phyloP scores from a whole-genome alignment of 2,113 vertebrate genomes.

The Pandion haliaetus region DNA sequence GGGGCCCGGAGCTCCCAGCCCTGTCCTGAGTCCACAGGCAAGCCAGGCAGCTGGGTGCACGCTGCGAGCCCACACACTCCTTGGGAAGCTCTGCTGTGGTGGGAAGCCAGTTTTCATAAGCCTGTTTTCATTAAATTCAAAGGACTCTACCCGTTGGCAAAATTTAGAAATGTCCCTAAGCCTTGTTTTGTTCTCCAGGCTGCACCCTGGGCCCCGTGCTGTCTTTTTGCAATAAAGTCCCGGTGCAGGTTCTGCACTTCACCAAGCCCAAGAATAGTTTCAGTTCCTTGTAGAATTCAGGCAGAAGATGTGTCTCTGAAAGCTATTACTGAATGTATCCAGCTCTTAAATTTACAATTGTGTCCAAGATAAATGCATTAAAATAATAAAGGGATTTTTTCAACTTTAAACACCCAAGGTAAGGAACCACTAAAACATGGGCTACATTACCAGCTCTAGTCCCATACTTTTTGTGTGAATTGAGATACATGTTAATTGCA shows the following conservation, averaged over 20 bases:
- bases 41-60: not conserved
- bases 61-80: not conserved
- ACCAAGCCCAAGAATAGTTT: not conserved
- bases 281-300: not conserved
- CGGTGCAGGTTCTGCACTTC: not conserved
- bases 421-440: not conserved
- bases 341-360: not conserved
- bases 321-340: not conserved
- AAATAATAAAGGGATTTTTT: not conserved
- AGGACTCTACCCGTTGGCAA: not conserved
- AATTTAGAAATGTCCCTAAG: not conserved
- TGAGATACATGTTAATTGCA: not conserved
- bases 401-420: not conserved
- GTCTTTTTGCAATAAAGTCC: not conserved
- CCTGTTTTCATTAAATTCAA: not conserved
- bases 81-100: not conserved
- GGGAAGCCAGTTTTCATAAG: not conserved
- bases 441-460: not conserved
- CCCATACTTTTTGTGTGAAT: not conserved
- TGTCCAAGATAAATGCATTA: not conserved
- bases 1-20: not conserved
- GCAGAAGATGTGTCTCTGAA: not conserved
- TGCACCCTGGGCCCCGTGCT: not conserved
- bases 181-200: not conserved
- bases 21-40: accelerated